Percentiles rank a stretch among this genome's conserved stretches.
Conservation (phyloP, 2,888 invertebrate species). For the Meta bourneti region DNA sequence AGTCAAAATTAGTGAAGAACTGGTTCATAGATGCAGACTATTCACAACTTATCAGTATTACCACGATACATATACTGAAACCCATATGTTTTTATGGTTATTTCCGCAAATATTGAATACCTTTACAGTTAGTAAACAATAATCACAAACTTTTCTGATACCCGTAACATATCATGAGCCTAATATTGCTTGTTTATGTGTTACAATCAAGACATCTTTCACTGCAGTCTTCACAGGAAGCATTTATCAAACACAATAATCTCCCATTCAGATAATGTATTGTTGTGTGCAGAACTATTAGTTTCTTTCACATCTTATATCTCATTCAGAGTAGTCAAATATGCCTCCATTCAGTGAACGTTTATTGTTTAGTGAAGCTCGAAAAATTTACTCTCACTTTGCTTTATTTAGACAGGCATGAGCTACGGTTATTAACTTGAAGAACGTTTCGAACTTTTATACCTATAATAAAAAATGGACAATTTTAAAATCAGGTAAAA, state of each 20-base stretch:
- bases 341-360: too few relatives aligned
- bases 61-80: not conserved
- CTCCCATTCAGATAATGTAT: too few relatives aligned
- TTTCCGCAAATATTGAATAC: too few relatives aligned
- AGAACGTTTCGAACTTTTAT: slow-evolving; percentile 67
- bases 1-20: too few relatives aligned
- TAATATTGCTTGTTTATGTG: not conserved
- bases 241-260: too few relatives aligned
- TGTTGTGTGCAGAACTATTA: too few relatives aligned
- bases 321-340: too few relatives aligned
- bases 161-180: not conserved
- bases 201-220: too few relatives aligned
- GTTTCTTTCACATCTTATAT: too few relatives aligned
- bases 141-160: not conserved
- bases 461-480: slow-evolving; percentile 32
- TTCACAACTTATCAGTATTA: too few relatives aligned
- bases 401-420: slow-evolving; percentile 62
- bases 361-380: not conserved
- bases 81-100: not conserved
- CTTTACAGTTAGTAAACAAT: not conserved
- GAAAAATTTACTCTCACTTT: not conserved
- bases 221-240: too few relatives aligned
- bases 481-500: not conserved
- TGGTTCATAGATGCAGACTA: too few relatives aligned
- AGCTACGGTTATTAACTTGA: slow-evolving; percentile 58